These are phyloP conservation scores for Coleophora flavipennella DNA, from an alignment of 2,888 invertebrate genomes.

Conservation along the genomic window DNA sequence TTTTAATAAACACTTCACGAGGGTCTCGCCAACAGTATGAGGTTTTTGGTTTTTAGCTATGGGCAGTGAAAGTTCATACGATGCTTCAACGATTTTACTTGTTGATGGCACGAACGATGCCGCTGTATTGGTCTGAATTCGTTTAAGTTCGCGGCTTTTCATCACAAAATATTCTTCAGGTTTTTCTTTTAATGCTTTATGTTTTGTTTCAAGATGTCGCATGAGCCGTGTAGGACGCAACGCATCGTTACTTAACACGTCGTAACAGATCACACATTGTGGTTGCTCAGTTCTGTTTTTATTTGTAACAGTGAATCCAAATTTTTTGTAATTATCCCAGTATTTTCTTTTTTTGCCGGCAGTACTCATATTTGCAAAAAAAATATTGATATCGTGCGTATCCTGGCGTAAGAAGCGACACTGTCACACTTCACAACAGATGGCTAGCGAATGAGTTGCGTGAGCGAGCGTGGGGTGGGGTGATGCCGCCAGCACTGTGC, in stretches of 20 bases:
- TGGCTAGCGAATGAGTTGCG: neutral
- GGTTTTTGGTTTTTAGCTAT: constrained; percentile 15
- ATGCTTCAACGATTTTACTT: neutral
- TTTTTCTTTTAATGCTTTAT: constrained; percentile 11
- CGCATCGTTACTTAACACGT: constrained; percentile 12
- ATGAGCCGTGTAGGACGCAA: constrained; percentile 9
- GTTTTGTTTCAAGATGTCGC: constrained; percentile 11
- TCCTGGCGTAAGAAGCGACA: neutral
- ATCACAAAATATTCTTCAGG: constrained; percentile 2
- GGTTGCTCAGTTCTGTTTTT: constrained; percentile 6
- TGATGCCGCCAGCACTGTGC: neutral
- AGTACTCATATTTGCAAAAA: neutral
- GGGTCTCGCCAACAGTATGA: constrained; percentile 15
- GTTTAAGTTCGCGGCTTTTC: neutral
- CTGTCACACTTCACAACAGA: neutral
- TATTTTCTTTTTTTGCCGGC: neutral
- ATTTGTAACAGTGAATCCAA: neutral
- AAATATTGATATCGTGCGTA: neutral
- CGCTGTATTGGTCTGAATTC: neutral
- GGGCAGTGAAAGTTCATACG: neutral
- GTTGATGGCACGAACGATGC: neutral
- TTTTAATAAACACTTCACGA: constrained; percentile 18
- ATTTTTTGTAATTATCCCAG: neutral
- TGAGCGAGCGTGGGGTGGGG: neutral
- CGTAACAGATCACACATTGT: constrained; percentile 13